Base-by-base conservation (phyloP, 2,888 invertebrate genomes). In the Pristionchus mayeri region DNA sequence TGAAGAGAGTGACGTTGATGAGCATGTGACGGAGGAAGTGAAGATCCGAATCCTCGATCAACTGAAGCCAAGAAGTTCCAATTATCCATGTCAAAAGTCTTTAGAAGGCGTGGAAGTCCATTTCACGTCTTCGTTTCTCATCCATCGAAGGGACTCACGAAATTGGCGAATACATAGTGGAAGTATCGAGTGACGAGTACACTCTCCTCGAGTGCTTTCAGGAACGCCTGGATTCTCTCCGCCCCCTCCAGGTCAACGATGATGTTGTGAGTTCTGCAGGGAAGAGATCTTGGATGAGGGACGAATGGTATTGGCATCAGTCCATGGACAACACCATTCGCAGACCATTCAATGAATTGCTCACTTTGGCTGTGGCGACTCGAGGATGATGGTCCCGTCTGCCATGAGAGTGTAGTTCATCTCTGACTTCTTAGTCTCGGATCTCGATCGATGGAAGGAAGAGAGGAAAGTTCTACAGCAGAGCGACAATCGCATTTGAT, bases 161-260 rank as follows among this genome's bases (percentile, higher is more conserved):
- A 89, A 75, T 89, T 90, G 21, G 90, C 89, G 63, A 90, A 89
- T 6, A 90, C 88, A 57, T 90, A 90, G 80, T 90, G 88, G 85
- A 89, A 90, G 63, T 88, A 87, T 75, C 87, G 86, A 52, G 87
- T 89, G 67, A 90, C 89, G 13, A 90, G 84, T 0, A 89, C 86
- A 80, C 87, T 88, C 75, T 90, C 90, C 57, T 88, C 88, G 2
- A 90, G 85, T 27, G 90, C 90, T 54, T 86, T 80, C 21, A 90
- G 82, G 76, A 90, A 90, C 21, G 86, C 67, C 2, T 87, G 81
- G 34, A 86, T 88, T 24, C 90, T 86, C 76, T 87, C 89, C 44
- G 87, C 86, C 13, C 88, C 87, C 78, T 88, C 89, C 27, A 90
- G 76, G 84, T 90, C 90, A 7, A 90, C 90, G n/a, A 90, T 85